phyloP scores from a whole-genome alignment of 2,797 vertebrate genomes.

The Semotilus atromaculatus region DNA sequence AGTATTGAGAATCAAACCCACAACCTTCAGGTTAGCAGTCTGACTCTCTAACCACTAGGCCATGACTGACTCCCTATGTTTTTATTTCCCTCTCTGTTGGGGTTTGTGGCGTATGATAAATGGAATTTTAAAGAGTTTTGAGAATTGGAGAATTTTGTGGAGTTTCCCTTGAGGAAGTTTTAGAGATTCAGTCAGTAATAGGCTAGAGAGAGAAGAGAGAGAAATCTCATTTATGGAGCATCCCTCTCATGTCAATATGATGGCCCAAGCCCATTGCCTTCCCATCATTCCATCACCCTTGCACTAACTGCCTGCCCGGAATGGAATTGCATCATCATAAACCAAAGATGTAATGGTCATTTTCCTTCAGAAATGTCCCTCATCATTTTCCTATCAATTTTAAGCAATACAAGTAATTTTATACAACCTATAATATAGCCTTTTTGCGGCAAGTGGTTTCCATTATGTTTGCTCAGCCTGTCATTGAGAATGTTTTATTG shows the following conservation, averaged over 20 bases:
- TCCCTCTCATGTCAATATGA: not conserved
- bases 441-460: not conserved
- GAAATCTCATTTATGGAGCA: slow-evolving; percentile 10
- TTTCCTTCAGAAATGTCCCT: not conserved
- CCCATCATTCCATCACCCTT: slow-evolving; percentile 8
- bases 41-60: too few relatives aligned
- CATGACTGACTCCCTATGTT: not conserved
- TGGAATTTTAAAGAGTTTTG: slow-evolving; percentile 13
- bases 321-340: slow-evolving; percentile 16
- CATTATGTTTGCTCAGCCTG: not conserved
- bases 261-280: slow-evolving; percentile 2
- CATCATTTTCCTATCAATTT: not conserved
- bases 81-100: not conserved
- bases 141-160: not conserved
- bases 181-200: not conserved
- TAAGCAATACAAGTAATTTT: not conserved
- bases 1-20: too few relatives aligned
- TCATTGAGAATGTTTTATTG: slow-evolving; percentile 30
- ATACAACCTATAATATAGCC: not conserved
- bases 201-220: not conserved
- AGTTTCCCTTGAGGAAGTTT: slow-evolving; percentile 4
- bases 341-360: slow-evolving; percentile 9
- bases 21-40: too few relatives aligned
- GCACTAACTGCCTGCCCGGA: slow-evolving; percentile 24
- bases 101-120: slow-evolving; percentile 23